Percentiles rank a stretch among this genome's conserved stretches.
phyloP scores from a whole-genome alignment of 2,797 vertebrate species.

The Eidolon dupreanum region DNA sequence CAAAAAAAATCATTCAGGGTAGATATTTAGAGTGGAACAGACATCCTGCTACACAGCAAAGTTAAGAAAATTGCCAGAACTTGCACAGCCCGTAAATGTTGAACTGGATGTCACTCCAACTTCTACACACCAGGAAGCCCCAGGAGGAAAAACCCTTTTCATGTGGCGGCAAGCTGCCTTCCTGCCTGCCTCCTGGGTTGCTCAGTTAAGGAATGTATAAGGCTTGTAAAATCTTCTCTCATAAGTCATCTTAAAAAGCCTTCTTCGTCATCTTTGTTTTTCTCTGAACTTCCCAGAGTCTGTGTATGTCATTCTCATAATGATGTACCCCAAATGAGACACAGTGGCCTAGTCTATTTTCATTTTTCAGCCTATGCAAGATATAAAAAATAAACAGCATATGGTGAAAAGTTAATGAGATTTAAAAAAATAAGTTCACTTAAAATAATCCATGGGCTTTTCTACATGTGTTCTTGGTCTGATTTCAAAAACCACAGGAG shows the following conservation, averaged over 20 bases:
- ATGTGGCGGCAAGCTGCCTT: neutral
- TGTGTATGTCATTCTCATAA: neutral
- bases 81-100: neutral
- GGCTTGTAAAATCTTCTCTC: slow-evolving; percentile 16
- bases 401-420: slow-evolving; percentile 79
- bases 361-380: slow-evolving; percentile 60
- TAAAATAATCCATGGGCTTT: slow-evolving; percentile 76
- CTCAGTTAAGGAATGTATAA: neutral
- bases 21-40: neutral
- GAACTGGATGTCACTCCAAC: neutral
- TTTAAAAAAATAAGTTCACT: slow-evolving; percentile 73
- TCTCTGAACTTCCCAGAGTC: slow-evolving; percentile 1
- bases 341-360: slow-evolving; percentile 58
- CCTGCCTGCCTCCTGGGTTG: neutral
- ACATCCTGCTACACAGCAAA: neutral
- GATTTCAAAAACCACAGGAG: slow-evolving; percentile 72
- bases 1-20: neutral
- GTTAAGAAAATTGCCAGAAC: neutral
- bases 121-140: neutral
- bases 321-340: slow-evolving; percentile 11
- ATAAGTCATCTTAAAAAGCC: slow-evolving; percentile 4
- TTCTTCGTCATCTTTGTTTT: slow-evolving; percentile 15
- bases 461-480: slow-evolving; percentile 62
- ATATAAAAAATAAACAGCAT: slow-evolving; percentile 76
- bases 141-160: neutral